Conservation (phyloP, 2,888 invertebrate genomes). For the Catocala fraxini region DNA sequence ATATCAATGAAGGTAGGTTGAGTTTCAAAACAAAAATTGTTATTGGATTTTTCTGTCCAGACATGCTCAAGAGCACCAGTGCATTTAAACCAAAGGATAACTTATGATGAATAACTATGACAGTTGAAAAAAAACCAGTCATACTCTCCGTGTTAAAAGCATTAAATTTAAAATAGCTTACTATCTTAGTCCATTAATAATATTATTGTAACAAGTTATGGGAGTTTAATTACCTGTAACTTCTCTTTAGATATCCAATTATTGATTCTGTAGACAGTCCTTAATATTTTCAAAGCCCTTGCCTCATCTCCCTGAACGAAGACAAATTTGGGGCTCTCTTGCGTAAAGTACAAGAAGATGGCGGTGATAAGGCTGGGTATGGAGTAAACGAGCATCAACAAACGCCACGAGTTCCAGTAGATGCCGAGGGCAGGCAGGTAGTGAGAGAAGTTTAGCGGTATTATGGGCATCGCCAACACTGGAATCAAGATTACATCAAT, state of each 20-base stretch:
- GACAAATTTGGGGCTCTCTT: slow-evolving; percentile 93
- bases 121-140: too few species aligned
- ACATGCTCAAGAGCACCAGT: too few species aligned
- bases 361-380: slow-evolving; percentile 88
- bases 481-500: slow-evolving; percentile 33
- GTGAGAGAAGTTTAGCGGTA: slow-evolving; percentile 84
- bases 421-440: slow-evolving; percentile 77
- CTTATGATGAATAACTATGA: too few species aligned
- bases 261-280: slow-evolving; percentile 67
- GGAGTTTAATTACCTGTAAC: slow-evolving; percentile 53
- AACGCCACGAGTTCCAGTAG: slow-evolving; percentile 91
- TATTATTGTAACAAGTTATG: too few species aligned
- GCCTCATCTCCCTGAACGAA: slow-evolving; percentile 86
- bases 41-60: too few species aligned
- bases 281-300: slow-evolving; percentile 82
- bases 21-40: too few species aligned
- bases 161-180: too few species aligned
- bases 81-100: too few species aligned
- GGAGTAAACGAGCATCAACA: slow-evolving; percentile 89
- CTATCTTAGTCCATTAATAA: too few species aligned
- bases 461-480: slow-evolving; percentile 89
- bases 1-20: too few species aligned
- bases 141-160: too few species aligned
- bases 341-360: slow-evolving; percentile 84
- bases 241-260: slow-evolving; percentile 51